These are phyloP conservation scores for Eristalinus sepulchralis DNA, from an alignment of 2,888 invertebrate species.

Conservation along the genomic window DNA sequence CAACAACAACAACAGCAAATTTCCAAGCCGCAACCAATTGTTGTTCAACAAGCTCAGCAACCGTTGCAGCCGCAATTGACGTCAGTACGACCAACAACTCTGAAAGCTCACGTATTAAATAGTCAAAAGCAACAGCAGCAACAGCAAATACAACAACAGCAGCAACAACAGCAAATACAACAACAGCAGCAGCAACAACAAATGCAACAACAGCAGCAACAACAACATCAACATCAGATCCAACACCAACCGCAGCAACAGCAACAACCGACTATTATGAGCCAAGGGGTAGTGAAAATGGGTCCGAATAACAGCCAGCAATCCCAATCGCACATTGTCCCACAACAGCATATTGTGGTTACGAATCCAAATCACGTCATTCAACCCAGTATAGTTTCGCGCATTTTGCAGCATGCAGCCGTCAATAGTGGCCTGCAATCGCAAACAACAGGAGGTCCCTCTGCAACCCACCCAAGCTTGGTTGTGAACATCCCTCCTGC, in stretches of 20 bases:
- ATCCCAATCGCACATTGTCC: constrained; percentile 51
- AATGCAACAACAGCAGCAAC: constrained; percentile 74
- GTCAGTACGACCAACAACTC: constrained; percentile 82
- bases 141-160: constrained; percentile 59
- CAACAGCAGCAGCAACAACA: constrained; percentile 72
- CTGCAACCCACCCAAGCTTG: constrained; percentile 71
- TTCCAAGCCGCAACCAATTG: constrained; percentile 75
- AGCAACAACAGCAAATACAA: constrained; percentile 45
- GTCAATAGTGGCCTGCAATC: constrained; percentile 33
- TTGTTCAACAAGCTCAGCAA: constrained; percentile 76
- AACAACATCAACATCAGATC: constrained; percentile 53
- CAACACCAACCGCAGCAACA: constrained; percentile 49
- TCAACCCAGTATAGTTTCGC: constrained; percentile 73
- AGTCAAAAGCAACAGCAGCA: constrained; percentile 79
- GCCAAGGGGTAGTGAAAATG: constrained; percentile 58
- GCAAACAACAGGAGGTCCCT: constrained; percentile 54
- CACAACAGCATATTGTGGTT: constrained; percentile 74
- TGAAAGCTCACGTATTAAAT: constrained; percentile 85
- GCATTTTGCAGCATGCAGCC: constrained; percentile 52
- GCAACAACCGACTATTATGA: constrained; percentile 40
- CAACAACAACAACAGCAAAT: constrained; percentile 78
- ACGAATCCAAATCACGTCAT: constrained; percentile 76
- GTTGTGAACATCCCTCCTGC: constrained; percentile 78
- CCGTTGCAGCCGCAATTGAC: constrained; percentile 79
- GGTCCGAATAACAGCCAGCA: constrained; percentile 62